phyloP scores from a whole-genome alignment of 2,888 invertebrate species.

The Orthonychiurus folsomi region DNA sequence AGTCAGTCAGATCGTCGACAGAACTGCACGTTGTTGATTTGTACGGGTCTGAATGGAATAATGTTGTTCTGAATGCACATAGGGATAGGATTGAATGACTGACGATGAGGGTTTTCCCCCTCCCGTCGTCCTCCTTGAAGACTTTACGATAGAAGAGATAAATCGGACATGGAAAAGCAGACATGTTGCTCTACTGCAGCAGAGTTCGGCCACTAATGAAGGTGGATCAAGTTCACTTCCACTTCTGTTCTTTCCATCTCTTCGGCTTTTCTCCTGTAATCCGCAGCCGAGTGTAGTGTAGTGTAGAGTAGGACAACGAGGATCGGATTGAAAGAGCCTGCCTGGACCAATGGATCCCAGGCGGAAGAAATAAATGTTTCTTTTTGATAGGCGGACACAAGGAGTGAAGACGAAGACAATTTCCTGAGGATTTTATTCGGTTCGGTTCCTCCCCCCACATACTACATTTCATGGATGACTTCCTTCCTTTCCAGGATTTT shows the following conservation, averaged over 20 bases:
- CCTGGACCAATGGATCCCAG: too few relatives aligned
- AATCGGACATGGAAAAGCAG: constrained; percentile 1
- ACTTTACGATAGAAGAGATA: background rate
- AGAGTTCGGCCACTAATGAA: constrained; percentile 1
- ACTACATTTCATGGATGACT: background rate
- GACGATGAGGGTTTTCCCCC: background rate
- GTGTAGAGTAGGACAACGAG: background rate
- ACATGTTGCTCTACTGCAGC: background rate
- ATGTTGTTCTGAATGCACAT: background rate
- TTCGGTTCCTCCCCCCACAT: too few relatives aligned
- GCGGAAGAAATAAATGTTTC: background rate
- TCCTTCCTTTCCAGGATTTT: too few relatives aligned
- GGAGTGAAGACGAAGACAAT: background rate
- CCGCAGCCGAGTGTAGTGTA: background rate
- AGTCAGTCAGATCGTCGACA: too few relatives aligned
- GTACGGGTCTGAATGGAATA: too few relatives aligned
- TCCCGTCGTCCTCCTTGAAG: background rate
- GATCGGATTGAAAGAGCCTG: background rate
- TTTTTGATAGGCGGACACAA: background rate
- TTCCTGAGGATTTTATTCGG: background rate
- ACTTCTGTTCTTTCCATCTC: background rate
- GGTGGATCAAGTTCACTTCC: background rate
- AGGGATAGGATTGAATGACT: background rate
- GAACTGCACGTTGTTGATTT: too few relatives aligned
- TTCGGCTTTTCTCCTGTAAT: background rate